Evolutionary conservation across 2,113 vertebrate species (phyloP), one percentile per base, ranked within the genome.

Genomic region (Mola mola): DNA sequence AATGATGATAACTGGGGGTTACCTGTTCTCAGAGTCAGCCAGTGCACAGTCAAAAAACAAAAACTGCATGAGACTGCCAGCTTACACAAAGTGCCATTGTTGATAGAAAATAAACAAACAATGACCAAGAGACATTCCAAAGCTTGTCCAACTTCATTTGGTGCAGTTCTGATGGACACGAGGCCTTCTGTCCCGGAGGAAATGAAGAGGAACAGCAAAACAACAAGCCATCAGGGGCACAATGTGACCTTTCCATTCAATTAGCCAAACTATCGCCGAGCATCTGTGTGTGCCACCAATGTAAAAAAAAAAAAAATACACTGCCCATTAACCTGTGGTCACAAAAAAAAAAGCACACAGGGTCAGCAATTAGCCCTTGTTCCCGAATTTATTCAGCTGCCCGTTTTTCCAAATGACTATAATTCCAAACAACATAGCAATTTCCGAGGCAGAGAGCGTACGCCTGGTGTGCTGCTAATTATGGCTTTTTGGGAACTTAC

Each of bases 381-480:
- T 87, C 78, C 73, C 75, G 58, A 80, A 65, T 57, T 43, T 63
- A 74, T 75, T 77, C 91, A 86, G 85, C 87, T 87, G 90, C 80
- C 75, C 78, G 47, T 36, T 25, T 88, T 82, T 75, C 65, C 65
- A 84, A 90, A 92, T 83, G 49, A 90, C 92, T 93, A 87, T 92
- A 92, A 92, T 93, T 90, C 86, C 78, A 82, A 79, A 84, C 78
- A 91, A 88, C 79, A 60, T 88, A 83, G 85, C 83, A 71, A 87
- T 92, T 92, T 93, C 75, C 81, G 17, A 44, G 67, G 88, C 82
- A 70, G 71, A 63, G 86, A 87, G 74, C 81, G 61, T 70, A 86
- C 87, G 89, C 75, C 81, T 90, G 74, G 78, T 81, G 66, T 70
- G 88, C 84, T 76, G 81, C 83, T 87, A 86, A 88, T 91, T 91